Evolutionary conservation across 2,888 invertebrate species (phyloP).

Genomic region (Caenorhabditis parvicauda): DNA sequence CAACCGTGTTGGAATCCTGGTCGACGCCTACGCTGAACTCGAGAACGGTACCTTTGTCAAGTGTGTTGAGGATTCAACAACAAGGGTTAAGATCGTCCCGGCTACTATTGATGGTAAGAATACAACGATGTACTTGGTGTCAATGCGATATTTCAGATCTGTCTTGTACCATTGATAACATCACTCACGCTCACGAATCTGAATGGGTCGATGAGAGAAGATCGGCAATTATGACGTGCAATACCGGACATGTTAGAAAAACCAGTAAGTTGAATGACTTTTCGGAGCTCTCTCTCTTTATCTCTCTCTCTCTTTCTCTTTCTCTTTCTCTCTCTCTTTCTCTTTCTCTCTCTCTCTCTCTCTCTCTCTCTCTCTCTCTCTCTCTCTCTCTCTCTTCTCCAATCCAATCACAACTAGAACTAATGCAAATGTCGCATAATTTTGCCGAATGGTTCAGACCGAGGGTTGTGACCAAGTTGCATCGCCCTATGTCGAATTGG

Average conservation of each 20-base stretch:
- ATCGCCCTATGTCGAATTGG: too few species aligned
- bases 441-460: too few species aligned
- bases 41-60: constrained; percentile 28
- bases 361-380: neutral
- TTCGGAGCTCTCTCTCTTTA: neutral
- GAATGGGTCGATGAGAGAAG: constrained; percentile 24
- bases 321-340: neutral
- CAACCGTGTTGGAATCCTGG: constrained; percentile 28
- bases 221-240: constrained; percentile 30
- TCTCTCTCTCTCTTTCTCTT: neutral
- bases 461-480: too few species aligned
- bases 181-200: constrained; percentile 21
- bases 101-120: constrained; percentile 24
- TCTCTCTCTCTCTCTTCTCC: too few species aligned
- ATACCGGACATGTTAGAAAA: constrained; percentile 29
- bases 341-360: neutral
- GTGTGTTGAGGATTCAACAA: constrained; percentile 28
- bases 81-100: constrained; percentile 19
- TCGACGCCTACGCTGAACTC: constrained; percentile 34
- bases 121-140: neutral
- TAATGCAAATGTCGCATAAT: neutral
- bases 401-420: too few species aligned
- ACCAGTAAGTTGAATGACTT: constrained; percentile 27
- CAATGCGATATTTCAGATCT: constrained; percentile 16
- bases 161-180: constrained; percentile 26